phyloP scores from a whole-genome alignment of 2,888 invertebrate species.

The Amblyjoppa fuscipennis region DNA sequence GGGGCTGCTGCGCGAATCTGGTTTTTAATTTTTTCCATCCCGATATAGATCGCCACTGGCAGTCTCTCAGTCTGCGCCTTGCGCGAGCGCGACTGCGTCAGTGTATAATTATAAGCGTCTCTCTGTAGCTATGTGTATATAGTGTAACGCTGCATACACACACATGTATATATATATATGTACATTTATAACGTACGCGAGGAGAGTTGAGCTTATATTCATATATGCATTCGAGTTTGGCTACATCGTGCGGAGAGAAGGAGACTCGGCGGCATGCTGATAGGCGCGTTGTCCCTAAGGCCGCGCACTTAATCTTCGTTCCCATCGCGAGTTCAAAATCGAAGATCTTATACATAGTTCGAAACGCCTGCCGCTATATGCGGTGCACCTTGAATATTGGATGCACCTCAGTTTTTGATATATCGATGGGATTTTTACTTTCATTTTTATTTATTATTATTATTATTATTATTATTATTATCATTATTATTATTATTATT shows the following conservation, averaged over 20 bases:
- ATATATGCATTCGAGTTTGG: conserved; percentile 47
- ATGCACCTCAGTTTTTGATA: neutral
- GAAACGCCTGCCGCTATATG: neutral
- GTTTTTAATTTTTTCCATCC: conserved; percentile 80
- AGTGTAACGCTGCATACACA: conserved; percentile 18
- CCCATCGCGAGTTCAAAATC: conserved; percentile 36
- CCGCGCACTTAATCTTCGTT: conserved; percentile 40
- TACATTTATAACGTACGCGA: conserved; percentile 37
- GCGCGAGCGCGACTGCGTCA: conserved; percentile 56
- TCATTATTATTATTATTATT: no score
- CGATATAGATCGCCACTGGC: conserved; percentile 78
- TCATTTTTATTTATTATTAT: neutral
- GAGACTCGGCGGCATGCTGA: conserved; percentile 30
- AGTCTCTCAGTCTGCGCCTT: conserved; percentile 65
- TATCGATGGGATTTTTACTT: neutral
- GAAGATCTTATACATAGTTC: conserved; percentile 6
- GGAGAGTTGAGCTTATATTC: conserved; percentile 37
- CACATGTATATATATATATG: conserved; percentile 22
- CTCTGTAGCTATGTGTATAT: conserved; percentile 24
- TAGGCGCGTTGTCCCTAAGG: conserved; percentile 35
- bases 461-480: no score
- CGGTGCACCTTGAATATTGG: neutral
- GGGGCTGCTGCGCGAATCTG: conserved; percentile 75
- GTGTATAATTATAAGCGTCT: conserved; percentile 73
- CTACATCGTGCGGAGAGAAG: conserved; percentile 8